A percentile compares a stretch with the other conserved stretches of the same genome.
phyloP scores from a whole-genome alignment of 2,888 invertebrate genomes.

The Piscicola geometra region DNA sequence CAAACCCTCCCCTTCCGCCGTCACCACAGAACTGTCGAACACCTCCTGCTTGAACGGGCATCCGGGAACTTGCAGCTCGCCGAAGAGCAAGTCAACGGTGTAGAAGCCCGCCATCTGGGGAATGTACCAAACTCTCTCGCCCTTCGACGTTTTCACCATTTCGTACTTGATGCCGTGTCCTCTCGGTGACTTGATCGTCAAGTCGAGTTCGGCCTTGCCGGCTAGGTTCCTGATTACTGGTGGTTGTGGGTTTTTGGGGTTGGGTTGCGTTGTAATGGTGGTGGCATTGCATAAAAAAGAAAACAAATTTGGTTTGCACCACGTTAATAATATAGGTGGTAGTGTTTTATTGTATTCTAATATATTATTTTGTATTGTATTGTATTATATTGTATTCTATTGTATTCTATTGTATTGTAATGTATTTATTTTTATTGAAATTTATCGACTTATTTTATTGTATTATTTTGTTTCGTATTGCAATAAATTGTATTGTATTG shows the following conservation, averaged over 20 bases:
- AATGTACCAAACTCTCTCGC: constrained; percentile 68
- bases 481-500: background rate
- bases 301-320: no score
- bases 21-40: constrained; percentile 61
- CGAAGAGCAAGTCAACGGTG: constrained; percentile 59
- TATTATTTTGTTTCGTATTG: background rate
- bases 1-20: constrained; percentile 64
- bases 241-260: no score
- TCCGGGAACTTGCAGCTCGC: constrained; percentile 39
- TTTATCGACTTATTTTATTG: no score
- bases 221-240: constrained; percentile 79
- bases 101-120: constrained; percentile 78
- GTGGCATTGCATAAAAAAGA: no score
- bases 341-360: no score
- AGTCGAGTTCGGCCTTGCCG: constrained; percentile 83
- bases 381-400: no score
- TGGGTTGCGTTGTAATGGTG: no score
- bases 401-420: background rate
- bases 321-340: no score
- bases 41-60: constrained; percentile 52
- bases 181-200: constrained; percentile 79
- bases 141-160: constrained; percentile 57
- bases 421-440: background rate
- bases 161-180: constrained; percentile 72
- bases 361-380: no score